A percentile compares a stretch with the other conserved stretches of the same genome.
phyloP scores from a whole-genome alignment of 2,888 invertebrate species.

The Neoitamus cyanurus region DNA sequence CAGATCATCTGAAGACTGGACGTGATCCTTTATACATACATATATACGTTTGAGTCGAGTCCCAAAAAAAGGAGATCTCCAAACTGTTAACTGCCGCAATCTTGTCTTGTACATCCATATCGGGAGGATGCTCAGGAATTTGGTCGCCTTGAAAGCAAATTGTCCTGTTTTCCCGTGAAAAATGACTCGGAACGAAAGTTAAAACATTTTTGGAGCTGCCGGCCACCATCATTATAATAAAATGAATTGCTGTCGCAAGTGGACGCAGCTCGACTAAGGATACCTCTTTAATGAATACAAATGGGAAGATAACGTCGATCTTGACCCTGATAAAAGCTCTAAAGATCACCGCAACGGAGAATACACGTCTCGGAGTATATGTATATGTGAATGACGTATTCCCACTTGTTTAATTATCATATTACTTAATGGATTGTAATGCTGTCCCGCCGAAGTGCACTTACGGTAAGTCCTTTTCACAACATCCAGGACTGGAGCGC shows the following conservation, averaged over 20 bases:
- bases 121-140: constrained; percentile 2
- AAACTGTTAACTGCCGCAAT: neutral
- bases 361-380: neutral
- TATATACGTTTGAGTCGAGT: neutral
- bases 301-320: neutral
- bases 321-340: constrained; percentile 23
- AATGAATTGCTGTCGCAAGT: constrained; percentile 2
- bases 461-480: neutral
- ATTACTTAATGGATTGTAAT: constrained; percentile 14
- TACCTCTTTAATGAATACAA: constrained; percentile 18
- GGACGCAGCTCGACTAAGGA: neutral
- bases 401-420: constrained; percentile 32
- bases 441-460: neutral
- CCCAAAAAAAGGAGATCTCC: neutral
- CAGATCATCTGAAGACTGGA: neutral
- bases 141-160: neutral
- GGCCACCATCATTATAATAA: constrained; percentile 17
- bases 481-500: neutral
- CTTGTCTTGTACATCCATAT: neutral
- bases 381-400: neutral
- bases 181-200: constrained; percentile 15
- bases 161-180: constrained; percentile 2
- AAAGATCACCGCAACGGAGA: neutral
- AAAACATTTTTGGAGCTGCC: neutral
- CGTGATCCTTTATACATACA: neutral